phyloP scores from a whole-genome alignment of 1,140 invertebrate species.

The Drosophila persimilis region DNA sequence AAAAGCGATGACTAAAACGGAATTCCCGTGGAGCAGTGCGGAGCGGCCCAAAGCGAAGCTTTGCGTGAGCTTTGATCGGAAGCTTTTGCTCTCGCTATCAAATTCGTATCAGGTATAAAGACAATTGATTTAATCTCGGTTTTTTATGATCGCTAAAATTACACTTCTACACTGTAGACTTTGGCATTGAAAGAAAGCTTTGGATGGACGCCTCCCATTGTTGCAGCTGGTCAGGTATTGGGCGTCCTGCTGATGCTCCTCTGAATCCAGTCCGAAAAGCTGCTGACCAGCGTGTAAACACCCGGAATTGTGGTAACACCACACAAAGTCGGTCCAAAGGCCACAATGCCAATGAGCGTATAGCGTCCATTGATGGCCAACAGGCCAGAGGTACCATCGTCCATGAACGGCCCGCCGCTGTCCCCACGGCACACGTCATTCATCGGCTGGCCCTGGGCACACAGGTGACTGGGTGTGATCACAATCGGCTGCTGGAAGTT shows the following conservation, averaged over 20 bases:
- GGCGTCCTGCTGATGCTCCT: conserved; percentile 26
- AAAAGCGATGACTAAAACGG: conserved; percentile 39
- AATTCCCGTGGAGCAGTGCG: conserved; percentile 26
- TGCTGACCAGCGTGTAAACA: conserved; percentile 85
- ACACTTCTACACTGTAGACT: conserved; percentile 33
- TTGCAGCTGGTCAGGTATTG: conserved; percentile 1
- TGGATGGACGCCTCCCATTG: conserved; percentile 18
- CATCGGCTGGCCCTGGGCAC: conserved; percentile 83
- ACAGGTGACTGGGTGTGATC: conserved; percentile 83
- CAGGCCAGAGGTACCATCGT: conserved; percentile 77
- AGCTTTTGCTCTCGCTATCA: conserved; percentile 19
- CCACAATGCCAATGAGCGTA: conserved; percentile 87
- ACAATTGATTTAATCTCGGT: conserved; percentile 16
- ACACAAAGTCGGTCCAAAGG: conserved; percentile 87
- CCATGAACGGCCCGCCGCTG: conserved; percentile 88
- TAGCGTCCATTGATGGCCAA: conserved; percentile 64
- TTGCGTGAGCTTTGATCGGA: conserved; percentile 43
- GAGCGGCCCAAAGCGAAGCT: conserved; percentile 26
- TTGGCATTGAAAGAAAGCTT: conserved; percentile 62
- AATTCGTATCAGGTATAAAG: not conserved
- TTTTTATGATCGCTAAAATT: conserved; percentile 3
- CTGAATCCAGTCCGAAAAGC: conserved; percentile 84
- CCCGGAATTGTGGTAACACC: conserved; percentile 83
- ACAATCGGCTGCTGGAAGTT: conserved; percentile 83
- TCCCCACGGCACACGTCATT: conserved; percentile 84